A percentile compares a stretch with the other conserved stretches of the same genome.
phyloP scores from a whole-genome alignment of 2,113 vertebrate genomes.

The Gracilinanus agilis region DNA sequence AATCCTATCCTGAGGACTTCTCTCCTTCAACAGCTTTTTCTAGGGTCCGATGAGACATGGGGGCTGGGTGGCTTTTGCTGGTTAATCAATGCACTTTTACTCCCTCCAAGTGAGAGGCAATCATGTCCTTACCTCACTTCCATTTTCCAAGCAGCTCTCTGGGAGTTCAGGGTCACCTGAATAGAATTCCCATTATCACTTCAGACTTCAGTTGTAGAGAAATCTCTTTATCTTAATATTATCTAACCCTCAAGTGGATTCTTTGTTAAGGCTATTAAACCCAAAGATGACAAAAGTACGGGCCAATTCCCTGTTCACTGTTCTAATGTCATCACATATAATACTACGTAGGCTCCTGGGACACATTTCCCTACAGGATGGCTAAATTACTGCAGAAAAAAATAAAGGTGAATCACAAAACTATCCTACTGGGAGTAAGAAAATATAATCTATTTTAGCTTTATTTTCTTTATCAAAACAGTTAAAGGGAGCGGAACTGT shows the following conservation, averaged over 20 bases:
- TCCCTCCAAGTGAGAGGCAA: neutral
- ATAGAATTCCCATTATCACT: slow-evolving; percentile 30
- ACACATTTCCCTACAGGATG: slow-evolving; percentile 37
- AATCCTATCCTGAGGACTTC: neutral
- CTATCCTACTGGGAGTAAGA: neutral
- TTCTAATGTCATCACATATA: slow-evolving; percentile 19
- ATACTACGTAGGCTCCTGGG: slow-evolving; percentile 26
- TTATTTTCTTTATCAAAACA: neutral
- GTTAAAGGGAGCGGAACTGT: neutral
- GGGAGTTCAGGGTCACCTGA: slow-evolving; percentile 34
- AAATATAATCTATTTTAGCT: slow-evolving; percentile 38
- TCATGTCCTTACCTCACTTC: neutral
- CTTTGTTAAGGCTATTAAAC: slow-evolving; percentile 22
- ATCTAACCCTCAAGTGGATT: neutral
- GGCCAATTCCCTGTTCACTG: slow-evolving; percentile 8
- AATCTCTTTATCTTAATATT: slow-evolving; percentile 10
- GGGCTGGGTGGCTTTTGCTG: neutral
- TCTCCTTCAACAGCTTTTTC: neutral
- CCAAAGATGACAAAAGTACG: slow-evolving; percentile 14
- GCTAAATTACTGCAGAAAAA: neutral
- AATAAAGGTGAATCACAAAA: neutral
- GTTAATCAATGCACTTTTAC: neutral
- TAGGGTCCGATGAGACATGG: neutral
- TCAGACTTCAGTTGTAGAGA: slow-evolving; percentile 25
- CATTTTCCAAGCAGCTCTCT: neutral